Conservation (phyloP, 2,888 invertebrate genomes). For the Caenorhabditis uteleia region DNA sequence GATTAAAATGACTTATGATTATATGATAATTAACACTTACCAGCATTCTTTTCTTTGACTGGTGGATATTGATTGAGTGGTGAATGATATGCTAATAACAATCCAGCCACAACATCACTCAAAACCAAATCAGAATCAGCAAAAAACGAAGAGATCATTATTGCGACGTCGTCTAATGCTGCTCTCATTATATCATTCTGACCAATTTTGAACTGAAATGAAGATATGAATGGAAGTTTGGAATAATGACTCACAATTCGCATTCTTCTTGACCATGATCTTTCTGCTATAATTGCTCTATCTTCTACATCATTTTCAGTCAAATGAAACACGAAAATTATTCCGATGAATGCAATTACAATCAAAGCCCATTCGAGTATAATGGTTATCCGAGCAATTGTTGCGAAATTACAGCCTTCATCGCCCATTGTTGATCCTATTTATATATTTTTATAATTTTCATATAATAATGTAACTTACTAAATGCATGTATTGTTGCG, state of each 20-base stretch:
- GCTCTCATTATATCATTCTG: conserved; percentile 60
- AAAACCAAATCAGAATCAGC: conserved; percentile 79
- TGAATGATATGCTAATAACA: conserved; percentile 77
- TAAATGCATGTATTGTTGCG: conserved; percentile 77
- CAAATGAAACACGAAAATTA: conserved; percentile 50
- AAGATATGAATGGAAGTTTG: conserved; percentile 1
- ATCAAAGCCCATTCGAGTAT: conserved; percentile 65
- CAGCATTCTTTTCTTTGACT: conserved; percentile 19
- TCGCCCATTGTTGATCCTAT: conserved; percentile 24
- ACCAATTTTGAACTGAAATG: conserved; percentile 63
- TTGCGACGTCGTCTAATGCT: conserved; percentile 66
- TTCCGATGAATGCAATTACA: conserved; percentile 55
- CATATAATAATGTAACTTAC: conserved; percentile 32
- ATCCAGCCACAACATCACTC: conserved; percentile 86
- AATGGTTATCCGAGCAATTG: conserved; percentile 54
- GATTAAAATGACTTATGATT: conserved; percentile 1
- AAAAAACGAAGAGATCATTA: conserved; percentile 66
- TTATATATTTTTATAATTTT: not conserved
- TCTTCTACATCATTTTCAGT: conserved; percentile 56
- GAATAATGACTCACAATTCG: conserved; percentile 38
- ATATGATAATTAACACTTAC: conserved; percentile 8
- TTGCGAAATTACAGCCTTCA: conserved; percentile 39
- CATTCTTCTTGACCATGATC: conserved; percentile 55
- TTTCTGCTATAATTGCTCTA: conserved; percentile 47
- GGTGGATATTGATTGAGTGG: conserved; percentile 53